phyloP scores from a whole-genome alignment of 2,888 invertebrate genomes.

The Hypolimnas misippus region DNA sequence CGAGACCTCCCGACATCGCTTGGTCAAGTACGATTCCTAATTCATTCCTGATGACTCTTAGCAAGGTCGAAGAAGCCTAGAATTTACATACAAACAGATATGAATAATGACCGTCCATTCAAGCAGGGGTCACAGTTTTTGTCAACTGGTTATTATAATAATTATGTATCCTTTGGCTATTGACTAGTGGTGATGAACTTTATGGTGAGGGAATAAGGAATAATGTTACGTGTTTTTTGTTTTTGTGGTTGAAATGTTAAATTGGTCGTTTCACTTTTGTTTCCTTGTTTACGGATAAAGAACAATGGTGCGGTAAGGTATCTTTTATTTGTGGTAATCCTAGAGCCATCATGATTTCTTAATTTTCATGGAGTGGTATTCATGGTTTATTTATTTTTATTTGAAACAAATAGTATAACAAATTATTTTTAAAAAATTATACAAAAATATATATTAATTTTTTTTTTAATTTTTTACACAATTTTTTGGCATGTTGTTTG shows the following conservation, averaged over 20 bases:
- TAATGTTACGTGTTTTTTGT: slow-evolving; percentile 19
- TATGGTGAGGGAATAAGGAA: slow-evolving; percentile 26
- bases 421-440: too few species aligned
- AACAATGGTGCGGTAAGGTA: slow-evolving; percentile 41
- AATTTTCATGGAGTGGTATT: slow-evolving; percentile 17
- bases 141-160: slow-evolving; percentile 52
- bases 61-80: slow-evolving; percentile 59
- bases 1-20: slow-evolving; percentile 58
- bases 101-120: slow-evolving; percentile 70
- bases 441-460: neutral
- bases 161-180: slow-evolving; percentile 35
- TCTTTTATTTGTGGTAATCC: slow-evolving; percentile 17
- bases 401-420: too few species aligned
- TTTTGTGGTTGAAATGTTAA: neutral
- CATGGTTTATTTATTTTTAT: neutral
- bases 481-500: too few species aligned
- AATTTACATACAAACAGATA: slow-evolving; percentile 75
- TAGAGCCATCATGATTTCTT: neutral
- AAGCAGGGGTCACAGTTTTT: slow-evolving; percentile 65
- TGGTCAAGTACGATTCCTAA: slow-evolving; percentile 80
- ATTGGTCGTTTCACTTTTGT: slow-evolving; percentile 36
- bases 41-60: slow-evolving; percentile 69
- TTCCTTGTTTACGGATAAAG: slow-evolving; percentile 39
- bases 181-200: slow-evolving; percentile 6
- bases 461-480: neutral